Percentiles rank a stretch among this genome's conserved stretches.
Conservation (phyloP, 2,797 vertebrate species). For the Jordanella pulchra region DNA sequence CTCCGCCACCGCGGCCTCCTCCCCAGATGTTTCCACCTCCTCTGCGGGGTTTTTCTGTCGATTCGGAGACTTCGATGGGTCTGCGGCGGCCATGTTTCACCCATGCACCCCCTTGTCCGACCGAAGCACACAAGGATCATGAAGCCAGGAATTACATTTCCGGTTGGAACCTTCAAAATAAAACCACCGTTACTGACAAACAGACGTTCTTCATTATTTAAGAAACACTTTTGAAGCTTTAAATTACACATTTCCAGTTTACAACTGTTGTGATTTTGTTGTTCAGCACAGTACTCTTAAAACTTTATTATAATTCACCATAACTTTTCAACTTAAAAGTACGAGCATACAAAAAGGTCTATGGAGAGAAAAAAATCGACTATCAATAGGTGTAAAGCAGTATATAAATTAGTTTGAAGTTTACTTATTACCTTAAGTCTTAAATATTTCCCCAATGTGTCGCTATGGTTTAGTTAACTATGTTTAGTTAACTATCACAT, state of each 20-base stretch:
- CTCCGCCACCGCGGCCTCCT: conserved; percentile 22
- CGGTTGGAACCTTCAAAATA: conserved; percentile 68
- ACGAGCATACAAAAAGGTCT: too few species aligned
- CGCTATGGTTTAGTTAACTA: neutral
- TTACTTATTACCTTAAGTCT: neutral
- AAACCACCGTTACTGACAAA: conserved; percentile 11
- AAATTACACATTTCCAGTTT: conserved; percentile 21
- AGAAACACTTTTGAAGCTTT: conserved; percentile 14
- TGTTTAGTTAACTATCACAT: neutral
- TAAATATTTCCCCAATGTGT: neutral
- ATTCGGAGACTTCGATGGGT: conserved; percentile 68
- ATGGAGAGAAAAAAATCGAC: too few species aligned
- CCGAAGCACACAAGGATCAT: conserved; percentile 57
- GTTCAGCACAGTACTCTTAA: conserved; percentile 14
- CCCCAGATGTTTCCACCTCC: conserved; percentile 54
- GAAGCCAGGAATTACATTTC: conserved; percentile 43
- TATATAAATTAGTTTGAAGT: neutral
- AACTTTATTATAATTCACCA: conserved; percentile 8
- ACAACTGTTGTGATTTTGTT: conserved; percentile 10
- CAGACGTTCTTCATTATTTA: conserved; percentile 2
- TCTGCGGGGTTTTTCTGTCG: conserved; percentile 53
- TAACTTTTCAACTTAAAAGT: conserved; percentile 22
- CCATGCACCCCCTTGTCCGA: conserved; percentile 71
- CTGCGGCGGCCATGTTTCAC: conserved; percentile 82
- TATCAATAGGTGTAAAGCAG: too few species aligned